Evolutionary conservation across 2,113 vertebrate species (phyloP), one percentile per base, ranked within the genome.

Genomic region (Oostethus manadensis): DNA sequence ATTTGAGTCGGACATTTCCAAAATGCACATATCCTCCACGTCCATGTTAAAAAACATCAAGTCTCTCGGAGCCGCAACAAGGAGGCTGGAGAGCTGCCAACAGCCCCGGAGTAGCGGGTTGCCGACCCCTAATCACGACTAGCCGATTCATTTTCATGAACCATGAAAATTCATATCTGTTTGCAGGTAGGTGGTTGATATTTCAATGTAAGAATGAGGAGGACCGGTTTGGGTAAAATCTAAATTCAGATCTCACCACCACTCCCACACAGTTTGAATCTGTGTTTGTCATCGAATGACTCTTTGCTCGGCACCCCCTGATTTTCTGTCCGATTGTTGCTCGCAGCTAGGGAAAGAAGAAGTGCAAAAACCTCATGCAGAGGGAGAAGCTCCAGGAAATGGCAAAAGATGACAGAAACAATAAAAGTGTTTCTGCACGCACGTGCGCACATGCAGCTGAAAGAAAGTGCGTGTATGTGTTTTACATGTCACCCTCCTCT

Each of bases 241-340:
- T 71, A 77, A 73, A 80, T 83, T 71, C 74, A 66, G 66, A 60
- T 70, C 73, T 21, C 26, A 45, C 60, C 66, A 58, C 62, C 56
- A 58, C 71, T 77, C 79, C 76, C 60, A 67, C 70, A 42, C 68
- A 76, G 78, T 77, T 76, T 80, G 68, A 74, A 68, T 77, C 66
- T 54, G 15, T 33, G 17, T 18, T 58, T 60, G 45, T 78, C 69
- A 77, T 69, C 66, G 73, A 70, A 56, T 60, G 63, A 42, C 66
- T 74, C 72, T 73, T 51, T 73, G 79, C 78, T 70, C 68, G 70
- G 70, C 76, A 76, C 76, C 76, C 49, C 73, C 66, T 75, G 74
- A 79, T 74, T 77, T 61, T 81, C 76, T 77, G 79, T 64, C 62
- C 77, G 84, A 77, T 81, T 79, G 78, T 58, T 80, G 64, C 76